These are phyloP conservation scores for Crocuta crocuta DNA, from an alignment of 2,113 vertebrate species.

Conservation along the genomic window DNA sequence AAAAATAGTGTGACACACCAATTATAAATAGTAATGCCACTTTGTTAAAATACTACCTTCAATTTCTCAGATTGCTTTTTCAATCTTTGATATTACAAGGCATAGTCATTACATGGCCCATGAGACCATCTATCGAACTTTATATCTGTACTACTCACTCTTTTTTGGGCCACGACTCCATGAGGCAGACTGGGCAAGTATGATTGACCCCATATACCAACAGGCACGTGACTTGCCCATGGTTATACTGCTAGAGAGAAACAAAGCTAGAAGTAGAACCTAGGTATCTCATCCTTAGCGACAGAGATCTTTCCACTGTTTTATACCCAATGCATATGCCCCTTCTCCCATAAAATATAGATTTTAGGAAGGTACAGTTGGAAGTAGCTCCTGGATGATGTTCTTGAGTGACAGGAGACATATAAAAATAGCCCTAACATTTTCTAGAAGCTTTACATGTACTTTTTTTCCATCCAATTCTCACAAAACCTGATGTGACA, in stretches of 20 bases:
- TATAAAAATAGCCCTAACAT: not conserved
- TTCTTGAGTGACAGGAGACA: not conserved
- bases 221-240: not conserved
- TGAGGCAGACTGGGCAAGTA: not conserved
- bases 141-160: not conserved
- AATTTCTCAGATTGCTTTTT: not conserved
- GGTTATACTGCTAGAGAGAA: slow-evolving; percentile 19
- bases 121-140: not conserved
- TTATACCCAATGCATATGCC: not conserved
- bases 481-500: not conserved
- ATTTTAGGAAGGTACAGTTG: not conserved
- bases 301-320: not conserved
- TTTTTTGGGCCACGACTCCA: not conserved
- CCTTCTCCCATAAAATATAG: not conserved
- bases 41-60: slow-evolving; percentile 1
- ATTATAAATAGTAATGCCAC: not conserved
- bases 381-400: not conserved
- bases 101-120: not conserved
- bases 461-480: not conserved
- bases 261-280: not conserved
- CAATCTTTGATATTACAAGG: not conserved
- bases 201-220: not conserved
- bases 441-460: not conserved
- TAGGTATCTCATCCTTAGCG: not conserved
- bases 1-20: not conserved